phyloP scores from a whole-genome alignment of 1,140 invertebrate genomes.

The Hyphantria cunea region DNA sequence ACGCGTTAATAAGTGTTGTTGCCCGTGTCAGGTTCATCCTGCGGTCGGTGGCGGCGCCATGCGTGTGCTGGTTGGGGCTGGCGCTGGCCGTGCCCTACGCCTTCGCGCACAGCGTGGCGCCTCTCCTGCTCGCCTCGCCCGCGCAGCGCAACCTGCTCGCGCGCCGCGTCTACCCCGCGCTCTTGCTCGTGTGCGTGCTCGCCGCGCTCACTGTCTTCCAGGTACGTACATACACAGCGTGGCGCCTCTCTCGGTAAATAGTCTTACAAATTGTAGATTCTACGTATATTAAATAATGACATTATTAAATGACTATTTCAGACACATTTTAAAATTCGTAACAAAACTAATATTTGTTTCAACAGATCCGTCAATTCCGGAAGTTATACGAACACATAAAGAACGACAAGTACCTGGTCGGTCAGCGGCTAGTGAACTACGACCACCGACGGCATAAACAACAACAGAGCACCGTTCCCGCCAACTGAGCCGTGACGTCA shows the following conservation, averaged over 20 bases:
- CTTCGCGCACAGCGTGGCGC: slow-evolving; percentile 91
- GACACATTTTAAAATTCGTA: not conserved
- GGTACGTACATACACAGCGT: slow-evolving; percentile 54
- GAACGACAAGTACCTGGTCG: slow-evolving; percentile 99
- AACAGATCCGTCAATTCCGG: slow-evolving; percentile 92
- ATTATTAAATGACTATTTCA: too few species aligned
- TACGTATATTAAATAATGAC: too few species aligned
- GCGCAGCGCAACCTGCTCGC: slow-evolving; percentile 90
- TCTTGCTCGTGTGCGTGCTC: slow-evolving; percentile 88
- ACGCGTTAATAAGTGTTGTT: too few species aligned
- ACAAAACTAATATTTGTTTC: slow-evolving; percentile 7
- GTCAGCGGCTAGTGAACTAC: slow-evolving; percentile 97
- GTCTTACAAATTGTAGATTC: too few species aligned
- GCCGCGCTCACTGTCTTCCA: slow-evolving; percentile 89
- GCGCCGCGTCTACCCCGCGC: slow-evolving; percentile 95
- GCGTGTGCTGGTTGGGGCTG: slow-evolving; percentile 93
- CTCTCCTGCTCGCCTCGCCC: slow-evolving; percentile 88
- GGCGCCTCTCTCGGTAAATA: too few species aligned
- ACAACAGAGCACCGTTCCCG: slow-evolving; percentile 62
- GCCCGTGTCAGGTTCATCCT: slow-evolving; percentile 92
- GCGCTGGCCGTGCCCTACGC: slow-evolving; percentile 95
- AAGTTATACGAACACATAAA: slow-evolving; percentile 99
- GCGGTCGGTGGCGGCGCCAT: slow-evolving; percentile 92
- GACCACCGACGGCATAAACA: slow-evolving; percentile 88
- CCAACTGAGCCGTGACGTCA: slow-evolving; percentile 41